Base-by-base conservation (phyloP, 2,113 vertebrate genomes). In the Ictalurus punctatus region DNA sequence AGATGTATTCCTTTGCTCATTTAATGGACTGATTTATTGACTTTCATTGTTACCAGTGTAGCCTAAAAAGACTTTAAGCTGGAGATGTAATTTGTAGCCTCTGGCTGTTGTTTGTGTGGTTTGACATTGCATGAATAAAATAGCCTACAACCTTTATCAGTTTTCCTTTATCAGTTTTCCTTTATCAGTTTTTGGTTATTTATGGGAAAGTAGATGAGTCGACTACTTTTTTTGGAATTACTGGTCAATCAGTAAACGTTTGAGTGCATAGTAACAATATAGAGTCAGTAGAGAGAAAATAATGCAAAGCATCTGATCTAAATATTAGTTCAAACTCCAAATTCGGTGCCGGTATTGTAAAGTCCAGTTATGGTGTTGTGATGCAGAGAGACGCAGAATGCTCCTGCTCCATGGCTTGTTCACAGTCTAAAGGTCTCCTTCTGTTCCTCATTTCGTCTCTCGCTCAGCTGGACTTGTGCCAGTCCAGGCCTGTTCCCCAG, bases 401-500 rank as follows among this genome's bases (percentile, higher is more conserved):
- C 52, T 30, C 3, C 14, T 19, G 27, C 27, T 30, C 6, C n/a
- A 34, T 81, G 27, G 76, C 17, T 80, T 56, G 27, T 54, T 80
- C 27, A 6, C 27, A 8, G 6, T 56, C 0, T 21, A 34, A 58
- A 56, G 9, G 2, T 10, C 34, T 34, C 25, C 69, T 78, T 59
- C 25, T 48, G 48, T 30, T 82, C 21, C 61, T 6, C 67, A 16
- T 58, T 48, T 12, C 8, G 0, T 27, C 80, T 76, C 16, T 23
- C 23, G 27, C 87, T 69, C 87, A 95, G 94, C 16, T 90, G 3
- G 92, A 94, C 87, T 58, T 92, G 63, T 92, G 3, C 63, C 90
- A 94, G 63, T 91, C 94, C 59, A 93, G 89, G 40, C n/a, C 90
- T 10, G 85, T 93, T 37, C 94, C 95, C 3, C 97, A 97, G 90